Conservation (phyloP, 2,888 invertebrate genomes). For the Dysmachus trigonus region DNA sequence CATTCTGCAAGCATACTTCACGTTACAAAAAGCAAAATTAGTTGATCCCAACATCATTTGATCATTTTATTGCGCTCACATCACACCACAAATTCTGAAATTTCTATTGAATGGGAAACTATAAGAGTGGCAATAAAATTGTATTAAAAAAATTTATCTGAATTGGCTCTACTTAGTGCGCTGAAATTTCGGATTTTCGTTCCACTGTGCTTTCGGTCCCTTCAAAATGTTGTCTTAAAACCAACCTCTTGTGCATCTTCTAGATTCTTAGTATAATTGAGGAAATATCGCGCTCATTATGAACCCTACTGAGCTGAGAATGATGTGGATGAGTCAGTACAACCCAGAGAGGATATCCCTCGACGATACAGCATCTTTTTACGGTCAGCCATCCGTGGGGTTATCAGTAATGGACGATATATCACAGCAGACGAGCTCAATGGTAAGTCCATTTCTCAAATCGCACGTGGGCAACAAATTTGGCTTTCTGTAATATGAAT, state of each 20-base stretch:
- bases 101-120: not conserved
- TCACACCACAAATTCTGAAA: no score
- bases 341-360: slow-evolving; percentile 62
- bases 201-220: not conserved
- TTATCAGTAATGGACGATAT: slow-evolving; percentile 69
- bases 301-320: slow-evolving; percentile 67
- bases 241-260: not conserved
- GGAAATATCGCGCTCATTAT: slow-evolving; percentile 41
- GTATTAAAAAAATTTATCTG: not conserved
- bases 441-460: slow-evolving; percentile 62
- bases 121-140: not conserved
- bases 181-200: not conserved
- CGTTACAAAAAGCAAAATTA: no score
- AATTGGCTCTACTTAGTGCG: no score
- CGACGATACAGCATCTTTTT: slow-evolving; percentile 62
- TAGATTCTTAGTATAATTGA: not conserved
- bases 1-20: no score
- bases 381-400: slow-evolving; percentile 66
- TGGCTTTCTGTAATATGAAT: not conserved
- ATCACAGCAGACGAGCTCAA: slow-evolving; percentile 64
- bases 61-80: no score
- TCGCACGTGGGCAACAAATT: not conserved
- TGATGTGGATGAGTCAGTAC: slow-evolving; percentile 75
- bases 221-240: not conserved
- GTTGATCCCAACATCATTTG: no score